Base-by-base conservation (phyloP, 92 coral and sea anemone genomes). In the Nematostella vectensis region DNA sequence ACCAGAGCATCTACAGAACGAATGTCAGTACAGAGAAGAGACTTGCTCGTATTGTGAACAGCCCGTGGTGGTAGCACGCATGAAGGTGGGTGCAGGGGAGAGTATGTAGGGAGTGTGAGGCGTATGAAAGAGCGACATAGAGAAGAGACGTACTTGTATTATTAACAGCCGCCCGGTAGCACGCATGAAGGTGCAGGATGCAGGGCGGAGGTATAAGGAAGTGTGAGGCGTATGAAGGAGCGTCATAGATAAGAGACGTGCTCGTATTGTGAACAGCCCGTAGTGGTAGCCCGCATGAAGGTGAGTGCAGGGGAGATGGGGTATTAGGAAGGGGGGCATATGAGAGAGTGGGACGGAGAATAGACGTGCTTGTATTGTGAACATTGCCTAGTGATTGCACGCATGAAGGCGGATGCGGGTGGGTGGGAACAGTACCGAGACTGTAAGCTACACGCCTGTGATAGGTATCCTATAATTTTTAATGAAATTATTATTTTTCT, bases 1-100 rank as follows among this genome's bases (percentile, higher is more conserved):
- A 0, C 21, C 60, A 11, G 23, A 57, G 21, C 75, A 68, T 33
- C 50, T 68, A 2, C 67, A 68, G 51, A 26, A 42, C 21, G 67
- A 68, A 30, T 68, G 75, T 18, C 36, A 3, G 21, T 58, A 48
- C 30, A 68, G 75, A 22, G 66, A 36, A 31, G 50, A 18, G 26
- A n/a, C 0, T 24, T 68, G 75, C 27, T 30, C 75, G 3, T 58
- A 58, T 50, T 68, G 75, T 24, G 27, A 31, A 19, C 59, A 37
- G 27, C 60, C 67, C 4, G 31, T 57, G 25, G 64, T 37, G 12
- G 54, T 47, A 3, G 48, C 36, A 24, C 26, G 33, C 18, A 20
- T 51, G 31, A 50, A 58, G 75, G 75, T 68, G 29, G 3, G 49
- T 50, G 18, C 24, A 0, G 6, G 13, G 20, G 10, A n/a, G n/a